phyloP scores from a whole-genome alignment of 1,140 invertebrate species.

The Bombus vancouverensis region DNA sequence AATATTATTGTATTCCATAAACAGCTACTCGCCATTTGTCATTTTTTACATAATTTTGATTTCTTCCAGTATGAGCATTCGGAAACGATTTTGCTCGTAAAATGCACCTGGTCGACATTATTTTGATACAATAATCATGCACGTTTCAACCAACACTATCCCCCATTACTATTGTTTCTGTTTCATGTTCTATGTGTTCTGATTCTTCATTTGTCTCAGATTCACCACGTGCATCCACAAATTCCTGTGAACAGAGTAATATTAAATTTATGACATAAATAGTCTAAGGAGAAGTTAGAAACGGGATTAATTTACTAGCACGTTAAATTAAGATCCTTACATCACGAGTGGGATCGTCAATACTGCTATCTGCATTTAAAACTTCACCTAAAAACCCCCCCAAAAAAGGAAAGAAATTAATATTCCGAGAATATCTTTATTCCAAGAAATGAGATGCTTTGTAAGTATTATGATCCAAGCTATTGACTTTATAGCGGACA shows the following conservation, averaged over 20 bases:
- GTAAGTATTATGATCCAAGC: neutral
- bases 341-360: conserved; percentile 70
- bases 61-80: conserved; percentile 67
- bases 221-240: conserved; percentile 69
- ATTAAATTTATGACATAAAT: neutral
- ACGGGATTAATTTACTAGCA: neutral
- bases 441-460: neutral
- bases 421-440: neutral
- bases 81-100: conserved; percentile 67
- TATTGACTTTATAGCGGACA: neutral
- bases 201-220: conserved; percentile 56
- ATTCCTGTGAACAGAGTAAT: conserved; percentile 65
- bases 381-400: conserved; percentile 63
- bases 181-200: conserved; percentile 61
- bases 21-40: conserved; percentile 73
- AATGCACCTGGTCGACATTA: conserved; percentile 76
- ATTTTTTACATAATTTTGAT: conserved; percentile 77
- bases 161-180: conserved; percentile 75
- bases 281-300: neutral
- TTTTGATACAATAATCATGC: conserved; percentile 21
- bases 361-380: conserved; percentile 61
- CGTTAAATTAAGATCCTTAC: conserved; percentile 66
- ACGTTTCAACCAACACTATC: conserved; percentile 77
- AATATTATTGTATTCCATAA: conserved; percentile 64
- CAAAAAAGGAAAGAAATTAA: neutral